Percentiles rank a stretch among this genome's conserved stretches.
Conservation (phyloP, 2,888 invertebrate species). For the Ochropleura leucogaster region DNA sequence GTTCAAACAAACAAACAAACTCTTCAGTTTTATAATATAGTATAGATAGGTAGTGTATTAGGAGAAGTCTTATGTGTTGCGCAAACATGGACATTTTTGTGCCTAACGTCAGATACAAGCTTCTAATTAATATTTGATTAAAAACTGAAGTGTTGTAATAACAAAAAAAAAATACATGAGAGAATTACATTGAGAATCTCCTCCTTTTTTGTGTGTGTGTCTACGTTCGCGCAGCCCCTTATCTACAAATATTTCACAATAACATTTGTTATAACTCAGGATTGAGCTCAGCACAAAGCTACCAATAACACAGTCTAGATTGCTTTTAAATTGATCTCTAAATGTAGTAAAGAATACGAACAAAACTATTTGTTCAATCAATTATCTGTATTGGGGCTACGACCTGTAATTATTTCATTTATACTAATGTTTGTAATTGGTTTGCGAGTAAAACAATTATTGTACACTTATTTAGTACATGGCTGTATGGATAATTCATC, state of each 20-base stretch:
- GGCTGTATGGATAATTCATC: neutral
- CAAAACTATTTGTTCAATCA: conserved; percentile 29
- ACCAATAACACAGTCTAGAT: neutral
- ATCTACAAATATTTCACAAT: neutral
- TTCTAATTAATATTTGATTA: too few relatives aligned
- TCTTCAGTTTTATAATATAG: too few relatives aligned
- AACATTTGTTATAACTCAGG: neutral
- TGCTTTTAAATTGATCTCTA: neutral
- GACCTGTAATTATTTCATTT: conserved; percentile 50
- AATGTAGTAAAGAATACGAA: conserved; percentile 14
- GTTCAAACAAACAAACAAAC: too few relatives aligned
- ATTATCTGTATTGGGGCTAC: conserved; percentile 21
- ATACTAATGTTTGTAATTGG: conserved; percentile 33
- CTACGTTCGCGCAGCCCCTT: neutral
- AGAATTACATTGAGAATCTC: too few relatives aligned
- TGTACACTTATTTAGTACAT: conserved; percentile 10
- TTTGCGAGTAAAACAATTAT: conserved; percentile 19
- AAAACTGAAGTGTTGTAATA: too few relatives aligned
- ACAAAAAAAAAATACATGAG: too few relatives aligned
- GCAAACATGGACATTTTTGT: too few relatives aligned
- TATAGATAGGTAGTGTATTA: too few relatives aligned
- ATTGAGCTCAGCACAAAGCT: neutral
- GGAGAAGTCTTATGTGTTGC: too few relatives aligned
- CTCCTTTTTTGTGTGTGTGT: too few relatives aligned
- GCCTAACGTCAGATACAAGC: too few relatives aligned